Evolutionary conservation across 2,113 vertebrate genomes (phyloP).

Genomic region (Gnathonemus longibarbis): DNA sequence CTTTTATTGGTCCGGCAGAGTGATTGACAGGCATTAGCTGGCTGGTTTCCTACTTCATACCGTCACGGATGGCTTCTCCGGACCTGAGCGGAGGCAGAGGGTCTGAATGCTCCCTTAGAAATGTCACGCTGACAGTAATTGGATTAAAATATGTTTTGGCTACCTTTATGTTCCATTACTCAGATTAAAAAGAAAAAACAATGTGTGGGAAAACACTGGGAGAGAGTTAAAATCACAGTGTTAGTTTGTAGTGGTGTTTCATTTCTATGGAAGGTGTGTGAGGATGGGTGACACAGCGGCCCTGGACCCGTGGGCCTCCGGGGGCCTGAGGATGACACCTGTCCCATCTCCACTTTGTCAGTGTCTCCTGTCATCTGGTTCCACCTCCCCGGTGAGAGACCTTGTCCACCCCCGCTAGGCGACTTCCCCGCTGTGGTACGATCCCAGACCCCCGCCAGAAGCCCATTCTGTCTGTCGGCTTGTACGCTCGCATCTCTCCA

Average conservation of each 20-base stretch:
- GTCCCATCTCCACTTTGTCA: background rate
- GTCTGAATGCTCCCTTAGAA: background rate
- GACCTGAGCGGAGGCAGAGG: background rate
- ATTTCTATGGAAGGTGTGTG: background rate
- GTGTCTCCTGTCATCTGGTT: background rate
- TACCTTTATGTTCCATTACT: background rate
- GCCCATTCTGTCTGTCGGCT: background rate
- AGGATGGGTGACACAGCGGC: background rate
- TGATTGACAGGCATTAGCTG: background rate
- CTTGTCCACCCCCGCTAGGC: background rate
- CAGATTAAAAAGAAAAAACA: background rate
- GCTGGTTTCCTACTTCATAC: background rate
- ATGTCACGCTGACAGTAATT: background rate
- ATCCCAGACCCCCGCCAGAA: background rate
- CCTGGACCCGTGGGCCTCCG: background rate
- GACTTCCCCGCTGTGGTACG: background rate
- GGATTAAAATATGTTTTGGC: background rate
- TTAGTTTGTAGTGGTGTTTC: background rate
- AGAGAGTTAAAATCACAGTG: background rate
- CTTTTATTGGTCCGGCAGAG: background rate
- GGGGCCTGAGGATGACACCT: background rate
- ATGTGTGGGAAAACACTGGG: background rate
- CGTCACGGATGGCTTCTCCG: background rate
- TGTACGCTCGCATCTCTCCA: background rate
- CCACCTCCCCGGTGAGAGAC: background rate